Percentiles rank a stretch among this genome's conserved stretches.
These are phyloP conservation scores for Crotalus tigris DNA, from an alignment of 2,113 vertebrate species.

Conservation along the genomic window DNA sequence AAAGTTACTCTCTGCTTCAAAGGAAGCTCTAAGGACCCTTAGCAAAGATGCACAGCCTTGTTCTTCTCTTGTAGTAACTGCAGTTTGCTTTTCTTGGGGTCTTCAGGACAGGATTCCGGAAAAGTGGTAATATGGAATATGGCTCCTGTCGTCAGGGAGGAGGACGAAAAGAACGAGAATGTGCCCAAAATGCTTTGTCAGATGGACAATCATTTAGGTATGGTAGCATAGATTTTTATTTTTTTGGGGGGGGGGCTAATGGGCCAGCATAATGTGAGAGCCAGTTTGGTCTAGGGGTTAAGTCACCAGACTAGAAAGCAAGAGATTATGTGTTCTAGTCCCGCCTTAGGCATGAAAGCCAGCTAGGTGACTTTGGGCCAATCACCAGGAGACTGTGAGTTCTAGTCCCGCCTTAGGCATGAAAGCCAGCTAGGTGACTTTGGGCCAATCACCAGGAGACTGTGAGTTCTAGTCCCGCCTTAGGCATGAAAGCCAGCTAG, in stretches of 20 bases:
- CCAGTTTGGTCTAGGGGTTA: background rate
- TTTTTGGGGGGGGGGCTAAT: background rate
- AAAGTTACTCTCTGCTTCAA: background rate
- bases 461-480: rapidly evolving
- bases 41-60: background rate
- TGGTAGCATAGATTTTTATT: conserved; percentile 23
- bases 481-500: background rate
- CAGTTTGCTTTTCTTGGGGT: background rate
- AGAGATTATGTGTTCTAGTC: too few relatives aligned
- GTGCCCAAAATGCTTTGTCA: conserved; percentile 99
- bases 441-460: background rate
- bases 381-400: background rate
- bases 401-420: too few relatives aligned
- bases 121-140: conserved; percentile 99
- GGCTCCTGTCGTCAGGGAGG: conserved; percentile 94
- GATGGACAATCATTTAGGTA: conserved; percentile 99
- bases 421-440: too few relatives aligned
- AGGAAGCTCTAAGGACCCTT: background rate
- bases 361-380: too few relatives aligned
- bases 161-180: conserved; percentile 96
- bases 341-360: too few relatives aligned
- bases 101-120: conserved; percentile 95
- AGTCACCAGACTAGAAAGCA: background rate
- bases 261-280: conserved; percentile 3
- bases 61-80: background rate